Evolutionary conservation across 1,140 invertebrate genomes (phyloP), one percentile per base, ranked within the genome.

Genomic region (Acromyrmex heyeri): DNA sequence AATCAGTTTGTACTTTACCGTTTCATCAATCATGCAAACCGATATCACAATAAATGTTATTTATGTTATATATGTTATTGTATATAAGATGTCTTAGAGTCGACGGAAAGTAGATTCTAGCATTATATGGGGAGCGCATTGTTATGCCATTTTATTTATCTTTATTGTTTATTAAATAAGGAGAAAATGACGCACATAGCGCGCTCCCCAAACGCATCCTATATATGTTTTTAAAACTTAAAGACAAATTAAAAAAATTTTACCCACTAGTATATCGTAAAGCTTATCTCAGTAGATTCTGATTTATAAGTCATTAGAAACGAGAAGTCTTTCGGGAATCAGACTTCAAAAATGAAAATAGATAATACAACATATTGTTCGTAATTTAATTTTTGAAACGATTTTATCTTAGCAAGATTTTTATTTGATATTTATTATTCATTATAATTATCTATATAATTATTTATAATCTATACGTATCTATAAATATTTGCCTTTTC

Each of bases 41-140:
- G n/a, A 62, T 77, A 48, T 77, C 24, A 69, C 16, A 79, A 8
- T 12, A n/a, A 78, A 65, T 21, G n/a, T 70, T 81, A 48, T 78
- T 65, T 78, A 10, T 77, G 48, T 65, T 78, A 48, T 77, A 57
- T 57, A 21, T 57, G 7, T 50, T 57, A 77, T 77, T 34, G 62
- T 79, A 69, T 70, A 81, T 69, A 70, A 81, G 50, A 69, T 81
- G 48, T 81, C 30, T 55, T 81, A 57, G 48, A 44, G 70, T 69
- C 30, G 30, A 65, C 21, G 21, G n/a, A 38, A 57, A 55, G 14
- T 44, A 57, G 24, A 79, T 24, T 30, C 27, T 30, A 21, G n/a
- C 12, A 18, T 79, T 55, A 69, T 53, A 44, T 44, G 38, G 2
- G 0, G 8, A 44, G 38, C 38, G 38, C 38, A 10, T 8, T 44